Conservation (phyloP, 2,113 vertebrate genomes). For the Brachypteracias leptosomus region DNA sequence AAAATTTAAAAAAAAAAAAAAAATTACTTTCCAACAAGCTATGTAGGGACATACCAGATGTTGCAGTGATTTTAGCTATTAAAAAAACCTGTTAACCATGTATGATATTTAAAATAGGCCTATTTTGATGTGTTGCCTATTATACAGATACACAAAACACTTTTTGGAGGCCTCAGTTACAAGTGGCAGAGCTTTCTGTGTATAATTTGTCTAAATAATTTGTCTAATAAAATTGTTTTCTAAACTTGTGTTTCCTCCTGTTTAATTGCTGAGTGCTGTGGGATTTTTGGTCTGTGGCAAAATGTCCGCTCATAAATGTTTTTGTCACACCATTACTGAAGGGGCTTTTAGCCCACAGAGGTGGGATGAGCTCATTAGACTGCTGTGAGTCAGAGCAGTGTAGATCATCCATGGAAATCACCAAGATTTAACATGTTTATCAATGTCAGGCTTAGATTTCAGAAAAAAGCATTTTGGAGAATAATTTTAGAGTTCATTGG, state of each 20-base stretch:
- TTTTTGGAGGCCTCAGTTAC: constrained; percentile 97
- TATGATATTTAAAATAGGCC: constrained; percentile 99
- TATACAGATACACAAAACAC: constrained; percentile 95
- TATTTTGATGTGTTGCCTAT: constrained; percentile 99
- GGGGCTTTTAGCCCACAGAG: background rate
- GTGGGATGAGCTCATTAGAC: background rate
- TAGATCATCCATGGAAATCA: background rate
- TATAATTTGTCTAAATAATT: constrained; percentile 99
- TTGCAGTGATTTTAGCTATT: constrained; percentile 90
- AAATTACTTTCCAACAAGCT: constrained; percentile 69
- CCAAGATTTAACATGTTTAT: background rate
- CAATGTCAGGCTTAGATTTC: background rate
- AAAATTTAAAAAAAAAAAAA: background rate
- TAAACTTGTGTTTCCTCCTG: constrained; percentile 83
- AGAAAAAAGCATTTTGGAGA: background rate
- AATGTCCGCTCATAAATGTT: fast-evolving
- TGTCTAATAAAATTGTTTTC: constrained; percentile 99
- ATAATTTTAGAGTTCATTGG: background rate
- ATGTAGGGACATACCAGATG: constrained; percentile 87
- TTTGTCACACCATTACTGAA: background rate
- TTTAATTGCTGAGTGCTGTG: constrained; percentile 26
- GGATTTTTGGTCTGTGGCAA: background rate
- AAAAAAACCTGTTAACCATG: constrained; percentile 84
- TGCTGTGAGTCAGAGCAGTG: background rate
- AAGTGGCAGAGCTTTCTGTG: constrained; percentile 99